phyloP scores from a whole-genome alignment of 1,140 invertebrate species.

The Heliothis subflexa region DNA sequence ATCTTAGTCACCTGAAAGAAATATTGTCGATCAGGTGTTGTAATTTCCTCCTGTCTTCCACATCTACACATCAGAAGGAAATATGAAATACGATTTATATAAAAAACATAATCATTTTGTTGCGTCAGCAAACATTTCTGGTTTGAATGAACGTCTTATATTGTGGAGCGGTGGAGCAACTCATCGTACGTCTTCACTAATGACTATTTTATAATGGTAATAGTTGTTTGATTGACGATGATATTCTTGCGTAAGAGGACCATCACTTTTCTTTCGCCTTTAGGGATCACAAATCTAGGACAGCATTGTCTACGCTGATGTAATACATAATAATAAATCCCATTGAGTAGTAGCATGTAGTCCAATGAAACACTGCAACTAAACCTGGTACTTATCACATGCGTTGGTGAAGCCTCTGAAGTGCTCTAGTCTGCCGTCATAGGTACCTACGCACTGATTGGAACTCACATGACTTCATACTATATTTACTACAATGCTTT shows the following conservation, averaged over 20 bases:
- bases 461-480: slow-evolving; percentile 40
- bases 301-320: slow-evolving; percentile 12
- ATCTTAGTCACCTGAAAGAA: slow-evolving; percentile 12
- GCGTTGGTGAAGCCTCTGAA: slow-evolving; percentile 56
- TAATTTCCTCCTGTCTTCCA: slow-evolving; percentile 22
- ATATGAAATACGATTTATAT: slow-evolving; percentile 6
- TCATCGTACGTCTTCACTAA: slow-evolving; percentile 32
- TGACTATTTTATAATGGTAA: slow-evolving; percentile 41
- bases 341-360: slow-evolving; percentile 25
- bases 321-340: slow-evolving; percentile 24
- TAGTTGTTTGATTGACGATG: slow-evolving; percentile 38
- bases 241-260: slow-evolving; percentile 37
- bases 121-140: slow-evolving; percentile 22
- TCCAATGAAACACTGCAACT: slow-evolving; percentile 35
- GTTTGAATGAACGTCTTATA: slow-evolving; percentile 27
- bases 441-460: slow-evolving; percentile 50
- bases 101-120: slow-evolving; percentile 23
- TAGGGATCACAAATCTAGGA: background rate
- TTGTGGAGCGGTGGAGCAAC: slow-evolving; percentile 1
- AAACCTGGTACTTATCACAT: slow-evolving; percentile 55
- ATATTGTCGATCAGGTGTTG: background rate
- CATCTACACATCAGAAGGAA: slow-evolving; percentile 5
- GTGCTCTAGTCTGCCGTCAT: slow-evolving; percentile 50
- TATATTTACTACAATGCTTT: slow-evolving; percentile 30
- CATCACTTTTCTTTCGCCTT: slow-evolving; percentile 12